Conservation (phyloP, 2,113 vertebrate species). For the Nyctereutes procyonoides region DNA sequence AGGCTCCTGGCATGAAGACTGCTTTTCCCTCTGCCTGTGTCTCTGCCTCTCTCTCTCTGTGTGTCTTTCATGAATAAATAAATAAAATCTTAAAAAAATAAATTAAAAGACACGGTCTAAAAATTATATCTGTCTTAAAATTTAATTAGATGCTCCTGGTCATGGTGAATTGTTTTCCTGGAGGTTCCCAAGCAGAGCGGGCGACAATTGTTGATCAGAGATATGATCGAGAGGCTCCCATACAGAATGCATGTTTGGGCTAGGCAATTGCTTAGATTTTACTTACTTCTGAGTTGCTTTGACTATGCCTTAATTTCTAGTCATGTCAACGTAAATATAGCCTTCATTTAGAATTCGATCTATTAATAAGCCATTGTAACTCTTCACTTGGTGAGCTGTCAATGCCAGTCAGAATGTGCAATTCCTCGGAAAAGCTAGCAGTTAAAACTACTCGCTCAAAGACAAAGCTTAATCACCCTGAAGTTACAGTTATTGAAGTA, state of each 20-base stretch:
- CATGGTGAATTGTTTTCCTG: background rate
- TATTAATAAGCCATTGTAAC: constrained; percentile 20
- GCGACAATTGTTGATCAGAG: background rate
- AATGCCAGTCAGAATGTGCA: background rate
- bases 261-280: background rate
- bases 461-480: constrained; percentile 58
- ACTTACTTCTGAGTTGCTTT: background rate
- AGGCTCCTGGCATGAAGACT: no score
- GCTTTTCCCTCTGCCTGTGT: no score
- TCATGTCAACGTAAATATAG: background rate
- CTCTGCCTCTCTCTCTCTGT: no score
- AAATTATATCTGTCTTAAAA: background rate
- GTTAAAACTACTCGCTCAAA: constrained; percentile 43
- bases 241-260: background rate
- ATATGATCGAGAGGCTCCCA: background rate
- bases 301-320: constrained; percentile 8
- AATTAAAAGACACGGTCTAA: background rate
- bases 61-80: no score
- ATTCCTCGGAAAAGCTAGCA: constrained; percentile 29
- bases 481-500: constrained; percentile 56
- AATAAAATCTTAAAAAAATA: no score
- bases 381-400: constrained; percentile 15
- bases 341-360: background rate
- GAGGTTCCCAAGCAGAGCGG: background rate
- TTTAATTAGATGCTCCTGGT: background rate